phyloP scores from a whole-genome alignment of 2,888 invertebrate species.

The Vanessa cardui region DNA sequence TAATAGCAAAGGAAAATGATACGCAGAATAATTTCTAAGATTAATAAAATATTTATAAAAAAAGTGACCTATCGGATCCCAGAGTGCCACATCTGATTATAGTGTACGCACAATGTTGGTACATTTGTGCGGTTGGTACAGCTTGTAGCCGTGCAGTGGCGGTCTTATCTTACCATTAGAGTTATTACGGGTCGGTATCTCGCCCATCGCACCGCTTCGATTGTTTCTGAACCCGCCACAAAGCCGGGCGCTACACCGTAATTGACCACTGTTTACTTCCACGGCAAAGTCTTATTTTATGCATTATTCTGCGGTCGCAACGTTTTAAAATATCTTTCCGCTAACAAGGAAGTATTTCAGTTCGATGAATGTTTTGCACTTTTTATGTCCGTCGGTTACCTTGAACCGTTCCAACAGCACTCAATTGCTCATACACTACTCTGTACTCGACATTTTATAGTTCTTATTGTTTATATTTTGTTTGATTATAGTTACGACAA shows the following conservation, averaged over 20 bases:
- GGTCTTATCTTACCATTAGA: slow-evolving; percentile 81
- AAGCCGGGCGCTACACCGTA: slow-evolving; percentile 72
- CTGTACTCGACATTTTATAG: slow-evolving; percentile 46
- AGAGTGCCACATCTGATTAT: slow-evolving; percentile 50
- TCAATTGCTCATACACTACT: slow-evolving; percentile 43
- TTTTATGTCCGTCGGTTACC: slow-evolving; percentile 32
- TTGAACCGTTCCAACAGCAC: slow-evolving; percentile 43
- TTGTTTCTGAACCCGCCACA: slow-evolving; percentile 78
- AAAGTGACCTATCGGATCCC: slow-evolving; percentile 3
- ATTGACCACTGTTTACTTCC: slow-evolving; percentile 82
- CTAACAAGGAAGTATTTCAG: slow-evolving; percentile 54
- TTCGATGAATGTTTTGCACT: slow-evolving; percentile 47
- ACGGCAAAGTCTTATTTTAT: slow-evolving; percentile 74
- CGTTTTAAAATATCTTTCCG: slow-evolving; percentile 48
- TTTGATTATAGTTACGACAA: slow-evolving; percentile 56
- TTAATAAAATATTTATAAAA: not conserved
- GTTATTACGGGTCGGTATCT: slow-evolving; percentile 80
- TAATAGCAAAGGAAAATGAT: not conserved
- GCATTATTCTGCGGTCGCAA: slow-evolving; percentile 62
- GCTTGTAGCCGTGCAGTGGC: slow-evolving; percentile 68
- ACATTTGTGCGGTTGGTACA: slow-evolving; percentile 52
- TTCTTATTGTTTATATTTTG: slow-evolving; percentile 52
- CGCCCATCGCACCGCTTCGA: slow-evolving; percentile 80
- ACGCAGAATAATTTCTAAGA: not conserved
- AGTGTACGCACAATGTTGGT: slow-evolving; percentile 59